These are phyloP conservation scores for Nesoenas mayeri DNA, from an alignment of 2,113 vertebrate genomes.

Conservation along the genomic window DNA sequence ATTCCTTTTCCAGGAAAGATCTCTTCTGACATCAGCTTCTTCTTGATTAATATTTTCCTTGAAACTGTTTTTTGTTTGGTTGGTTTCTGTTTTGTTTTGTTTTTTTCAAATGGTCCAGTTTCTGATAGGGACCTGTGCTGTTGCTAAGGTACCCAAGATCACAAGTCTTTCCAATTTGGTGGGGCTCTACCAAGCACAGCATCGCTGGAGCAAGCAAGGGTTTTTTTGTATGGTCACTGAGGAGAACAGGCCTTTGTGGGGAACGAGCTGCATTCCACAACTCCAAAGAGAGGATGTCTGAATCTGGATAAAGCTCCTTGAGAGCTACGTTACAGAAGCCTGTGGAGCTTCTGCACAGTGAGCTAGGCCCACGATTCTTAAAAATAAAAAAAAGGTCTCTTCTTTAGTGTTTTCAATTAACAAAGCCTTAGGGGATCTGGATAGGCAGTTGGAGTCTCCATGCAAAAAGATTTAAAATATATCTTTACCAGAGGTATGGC, in stretches of 20 bases:
- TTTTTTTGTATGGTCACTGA: background rate
- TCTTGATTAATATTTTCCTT: background rate
- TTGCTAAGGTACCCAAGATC: background rate
- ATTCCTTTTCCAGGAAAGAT: background rate
- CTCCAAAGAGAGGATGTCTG: background rate
- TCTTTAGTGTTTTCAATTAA: background rate
- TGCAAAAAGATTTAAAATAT: conserved; percentile 19
- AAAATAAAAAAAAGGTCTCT: background rate
- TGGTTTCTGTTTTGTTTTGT: no score
- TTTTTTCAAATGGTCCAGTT: background rate
- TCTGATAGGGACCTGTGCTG: background rate
- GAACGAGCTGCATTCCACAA: background rate
- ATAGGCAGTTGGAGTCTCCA: background rate
- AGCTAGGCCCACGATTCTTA: rapidly evolving
- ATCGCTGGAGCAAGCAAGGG: rapidly evolving
- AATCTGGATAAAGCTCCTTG: background rate
- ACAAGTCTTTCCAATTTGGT: background rate
- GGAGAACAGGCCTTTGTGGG: background rate
- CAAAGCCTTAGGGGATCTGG: background rate
- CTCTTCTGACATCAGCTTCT: background rate
- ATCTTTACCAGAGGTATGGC: background rate
- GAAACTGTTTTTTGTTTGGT: background rate
- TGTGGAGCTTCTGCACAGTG: background rate
- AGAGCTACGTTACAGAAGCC: background rate
- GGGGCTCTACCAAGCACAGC: background rate